Evolutionary conservation across 2,797 vertebrate species (phyloP), one percentile per base, ranked within the genome.

Genomic region (Acrossocheilus wenchowensis): DNA sequence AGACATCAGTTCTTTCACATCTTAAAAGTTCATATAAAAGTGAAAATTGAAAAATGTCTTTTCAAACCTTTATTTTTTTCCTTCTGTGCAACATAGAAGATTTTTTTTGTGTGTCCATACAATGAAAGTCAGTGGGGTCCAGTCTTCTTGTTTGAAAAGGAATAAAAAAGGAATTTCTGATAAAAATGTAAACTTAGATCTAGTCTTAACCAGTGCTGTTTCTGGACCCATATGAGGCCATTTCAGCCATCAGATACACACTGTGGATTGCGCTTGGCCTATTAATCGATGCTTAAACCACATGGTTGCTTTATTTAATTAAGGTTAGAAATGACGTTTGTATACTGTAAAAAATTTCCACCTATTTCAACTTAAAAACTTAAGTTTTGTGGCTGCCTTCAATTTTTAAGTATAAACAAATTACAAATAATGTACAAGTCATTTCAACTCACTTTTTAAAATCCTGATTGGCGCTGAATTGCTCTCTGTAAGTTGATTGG

Each of bases 161-260:
- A 30, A 60, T n/a, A 45, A 64, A 36, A 81, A 84, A 75, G 69
- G 10, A 41, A 71, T 78, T 34, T 34, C 71, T 52, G 64, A 23
- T 78, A 72, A 23, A 57, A 57, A 54, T 54, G 19, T 52, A 71
- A 82, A 52, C 71, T 34, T 36, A 2, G 57, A n/a, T 34, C 43
- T 43, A 10, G 17, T 72, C 57, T 82, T 41, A 41, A 2, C 10
- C 36, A 43, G 5, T 72, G 5, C 2, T 72, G 19, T 72, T 72
- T 72, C 39, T 21, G 23, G 21, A 23, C 69, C 4, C 4, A 7
- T 15, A 14, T 12, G 12, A 19, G 64, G 15, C 34, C 34, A 36
- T 73, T 14, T 73, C 11, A 73, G 71, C 45, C 43, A 5, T 45
- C 14, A 48, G 43, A 26, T 21, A 17, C 9, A n/a, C 21, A 23